These are phyloP conservation scores for Rhopilema esculentum DNA, from an alignment of 30 jellyfish, hydroid and myxozoan genomes.

Conservation along the genomic window DNA sequence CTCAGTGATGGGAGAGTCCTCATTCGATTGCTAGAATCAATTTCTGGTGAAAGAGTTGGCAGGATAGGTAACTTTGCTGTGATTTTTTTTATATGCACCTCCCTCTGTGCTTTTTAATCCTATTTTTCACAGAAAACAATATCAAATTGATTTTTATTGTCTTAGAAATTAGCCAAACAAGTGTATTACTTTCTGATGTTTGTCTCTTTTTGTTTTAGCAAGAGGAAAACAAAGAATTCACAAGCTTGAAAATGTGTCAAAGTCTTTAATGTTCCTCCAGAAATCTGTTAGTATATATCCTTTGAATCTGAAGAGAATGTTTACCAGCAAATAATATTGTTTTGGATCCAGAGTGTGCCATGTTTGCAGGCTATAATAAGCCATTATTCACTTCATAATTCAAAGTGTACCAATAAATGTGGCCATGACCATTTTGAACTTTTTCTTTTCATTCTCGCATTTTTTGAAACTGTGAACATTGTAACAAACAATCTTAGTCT, in stretches of 20 bases:
- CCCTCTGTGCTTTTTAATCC: no score
- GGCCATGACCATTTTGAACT: no score
- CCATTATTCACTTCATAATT: no score
- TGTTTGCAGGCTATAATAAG: no score
- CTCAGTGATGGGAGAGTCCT: constrained; percentile 82
- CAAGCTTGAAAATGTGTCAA: constrained; percentile 91
- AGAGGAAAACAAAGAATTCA: constrained; percentile 90
- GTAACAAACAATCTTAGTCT: no score
- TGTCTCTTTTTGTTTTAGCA: constrained; percentile 39
- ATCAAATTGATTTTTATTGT: no score
- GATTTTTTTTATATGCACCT: not conserved
- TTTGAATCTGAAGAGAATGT: not conserved
- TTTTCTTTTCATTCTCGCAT: no score
- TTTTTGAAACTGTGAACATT: no score
- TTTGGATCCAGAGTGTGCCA: no score
- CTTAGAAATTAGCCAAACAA: not conserved
- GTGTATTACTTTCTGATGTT: not conserved
- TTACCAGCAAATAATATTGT: not conserved
- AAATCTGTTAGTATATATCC: constrained; percentile 61
- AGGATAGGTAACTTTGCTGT: constrained; percentile 40
- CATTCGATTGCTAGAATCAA: constrained; percentile 70
- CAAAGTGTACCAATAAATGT: no score
- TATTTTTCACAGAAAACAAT: no score
- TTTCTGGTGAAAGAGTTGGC: constrained; percentile 89
- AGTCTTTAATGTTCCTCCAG: constrained; percentile 70